phyloP scores from a whole-genome alignment of 1,140 invertebrate genomes.

The Maconellicoccus hirsutus region DNA sequence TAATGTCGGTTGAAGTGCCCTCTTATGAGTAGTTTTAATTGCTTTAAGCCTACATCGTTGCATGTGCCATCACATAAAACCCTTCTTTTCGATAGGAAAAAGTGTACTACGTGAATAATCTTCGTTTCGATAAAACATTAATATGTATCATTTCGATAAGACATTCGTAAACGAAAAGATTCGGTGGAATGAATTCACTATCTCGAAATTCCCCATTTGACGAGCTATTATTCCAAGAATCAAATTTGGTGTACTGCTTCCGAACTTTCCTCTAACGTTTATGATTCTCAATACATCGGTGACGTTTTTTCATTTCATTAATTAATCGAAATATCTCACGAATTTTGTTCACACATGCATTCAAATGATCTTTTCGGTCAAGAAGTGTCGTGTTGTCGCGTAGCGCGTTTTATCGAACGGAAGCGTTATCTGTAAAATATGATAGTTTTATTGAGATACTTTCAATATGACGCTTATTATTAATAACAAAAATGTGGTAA shows the following conservation, averaged over 20 bases:
- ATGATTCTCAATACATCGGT: background rate
- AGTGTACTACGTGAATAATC: background rate
- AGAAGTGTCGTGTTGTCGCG: background rate
- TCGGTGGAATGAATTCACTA: no score
- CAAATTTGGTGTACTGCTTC: background rate
- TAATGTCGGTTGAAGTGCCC: constrained; percentile 1
- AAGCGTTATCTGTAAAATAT: background rate
- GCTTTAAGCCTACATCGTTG: background rate
- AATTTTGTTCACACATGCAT: background rate
- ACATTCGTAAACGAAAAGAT: no score
- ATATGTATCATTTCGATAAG: no score
- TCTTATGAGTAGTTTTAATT: background rate
- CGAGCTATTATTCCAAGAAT: no score
- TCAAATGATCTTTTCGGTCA: background rate
- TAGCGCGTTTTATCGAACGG: background rate
- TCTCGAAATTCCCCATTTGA: no score
- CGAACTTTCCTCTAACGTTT: background rate
- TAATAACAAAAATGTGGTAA: background rate
- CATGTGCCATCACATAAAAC: background rate
- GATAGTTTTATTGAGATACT: background rate
- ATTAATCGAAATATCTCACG: constrained; percentile 13
- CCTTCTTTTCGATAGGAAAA: background rate
- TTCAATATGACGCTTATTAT: background rate
- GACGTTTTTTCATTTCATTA: constrained; percentile 14
- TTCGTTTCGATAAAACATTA: no score